Conservation (phyloP, 2,113 vertebrate genomes). For the Riparia riparia region DNA sequence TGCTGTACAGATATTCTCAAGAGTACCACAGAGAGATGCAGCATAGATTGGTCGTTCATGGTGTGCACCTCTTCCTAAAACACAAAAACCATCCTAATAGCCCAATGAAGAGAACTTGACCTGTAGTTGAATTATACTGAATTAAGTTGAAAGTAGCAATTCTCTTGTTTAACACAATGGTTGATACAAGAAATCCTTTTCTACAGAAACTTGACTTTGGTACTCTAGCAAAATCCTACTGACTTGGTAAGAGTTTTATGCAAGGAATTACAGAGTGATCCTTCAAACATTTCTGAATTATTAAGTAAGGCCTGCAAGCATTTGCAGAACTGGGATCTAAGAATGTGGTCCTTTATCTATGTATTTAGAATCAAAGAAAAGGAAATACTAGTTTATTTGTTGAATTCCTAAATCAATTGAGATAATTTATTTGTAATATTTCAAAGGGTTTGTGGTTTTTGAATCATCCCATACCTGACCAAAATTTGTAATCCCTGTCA, state of each 20-base stretch:
- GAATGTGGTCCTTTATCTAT: not conserved
- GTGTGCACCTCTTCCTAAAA: not conserved
- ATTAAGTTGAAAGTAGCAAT: not conserved
- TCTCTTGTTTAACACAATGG: not conserved
- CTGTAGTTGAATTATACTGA: not conserved
- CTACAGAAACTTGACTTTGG: not conserved
- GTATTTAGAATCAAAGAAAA: slow-evolving; percentile 4
- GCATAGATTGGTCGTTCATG: not conserved
- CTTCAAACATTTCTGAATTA: not conserved
- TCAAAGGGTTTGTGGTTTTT: not conserved
- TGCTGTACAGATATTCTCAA: not conserved
- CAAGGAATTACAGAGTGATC: not conserved
- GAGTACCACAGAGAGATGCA: not conserved
- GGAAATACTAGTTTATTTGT: not conserved
- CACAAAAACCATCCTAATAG: not conserved
- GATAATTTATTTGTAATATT: not conserved
- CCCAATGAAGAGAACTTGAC: not conserved
- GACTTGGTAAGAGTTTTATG: not conserved
- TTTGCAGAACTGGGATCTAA: not conserved
- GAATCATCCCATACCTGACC: not conserved
- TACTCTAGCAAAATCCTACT: not conserved
- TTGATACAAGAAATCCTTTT: not conserved
- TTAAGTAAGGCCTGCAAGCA: not conserved
- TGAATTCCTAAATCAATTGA: not conserved
- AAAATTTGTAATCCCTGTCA: not conserved